Evolutionary conservation across 2,797 vertebrate genomes (phyloP), one percentile per base, ranked within the genome.

Genomic region (Psittacula echo): DNA sequence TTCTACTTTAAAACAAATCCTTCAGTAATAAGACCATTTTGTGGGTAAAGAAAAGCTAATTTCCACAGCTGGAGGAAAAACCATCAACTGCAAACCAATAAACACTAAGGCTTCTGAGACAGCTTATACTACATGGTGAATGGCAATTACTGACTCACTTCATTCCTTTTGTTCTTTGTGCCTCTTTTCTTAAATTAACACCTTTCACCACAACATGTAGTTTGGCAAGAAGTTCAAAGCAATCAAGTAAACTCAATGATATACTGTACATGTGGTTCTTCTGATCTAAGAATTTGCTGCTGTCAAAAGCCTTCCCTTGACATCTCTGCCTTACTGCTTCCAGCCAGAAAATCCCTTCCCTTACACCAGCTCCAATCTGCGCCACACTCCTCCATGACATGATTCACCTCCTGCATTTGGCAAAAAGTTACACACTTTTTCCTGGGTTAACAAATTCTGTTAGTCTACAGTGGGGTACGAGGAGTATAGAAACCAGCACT

Each of bases 151-250:
- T 27, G 17, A 82, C 71, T 85, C 67, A 51, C 39, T 85, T 71
- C 32, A n/a, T 64, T 45, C 44, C 62, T 62, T 90, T 76, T 76
- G 64, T 88, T 93, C 83, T 78, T 67, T 62, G 39, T 37, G 24
- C 50, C 82, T 24, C 7, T 37, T 65, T 77, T 88, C 87, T 87
- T 53, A 45, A 87, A 92, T 87, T 88, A 95, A 81, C 71, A 61
- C 71, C 67, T 94, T 87, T 71, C 7, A 3, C 84, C 84, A 92
- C 74, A 89, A 94, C 77, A 85, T 8, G 50, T 37, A 73, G 74
- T 64, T 95, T 92, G 93, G 92, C 90, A 92, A 60, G 74, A 87
- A 87, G 67, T 87, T 94, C 94, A 94, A 94, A 95, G 95, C 23
- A 66, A 90, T 29, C 39, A 19, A 85, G 24, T 41, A 64, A 70